Evolutionary conservation across 2,113 vertebrate species (phyloP).

Genomic region (Cyanoramphus novaezelandiae): DNA sequence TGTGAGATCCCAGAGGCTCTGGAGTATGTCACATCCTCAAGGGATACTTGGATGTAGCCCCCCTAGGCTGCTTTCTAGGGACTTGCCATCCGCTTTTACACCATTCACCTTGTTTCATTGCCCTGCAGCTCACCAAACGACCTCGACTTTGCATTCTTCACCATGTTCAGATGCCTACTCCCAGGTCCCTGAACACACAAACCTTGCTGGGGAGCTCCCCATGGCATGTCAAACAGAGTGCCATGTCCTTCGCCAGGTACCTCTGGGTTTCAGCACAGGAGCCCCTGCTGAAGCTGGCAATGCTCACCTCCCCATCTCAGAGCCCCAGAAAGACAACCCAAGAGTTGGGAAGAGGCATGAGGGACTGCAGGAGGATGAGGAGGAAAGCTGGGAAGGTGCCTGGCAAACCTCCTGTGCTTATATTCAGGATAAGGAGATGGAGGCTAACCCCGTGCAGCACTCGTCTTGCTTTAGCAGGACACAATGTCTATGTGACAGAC

Average conservation of each 20-base stretch:
- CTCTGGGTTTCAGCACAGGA: background rate
- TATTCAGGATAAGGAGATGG: background rate
- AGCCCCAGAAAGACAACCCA: background rate
- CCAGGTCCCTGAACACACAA: rapidly evolving
- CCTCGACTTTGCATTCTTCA: background rate
- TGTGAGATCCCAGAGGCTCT: rapidly evolving
- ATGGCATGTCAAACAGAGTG: rapidly evolving
- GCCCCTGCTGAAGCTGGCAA: background rate
- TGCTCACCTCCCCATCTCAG: background rate
- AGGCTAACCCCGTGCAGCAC: background rate
- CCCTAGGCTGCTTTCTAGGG: rapidly evolving
- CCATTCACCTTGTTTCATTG: background rate
- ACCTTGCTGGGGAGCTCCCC: background rate
- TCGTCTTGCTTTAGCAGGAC: background rate
- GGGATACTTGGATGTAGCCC: rapidly evolving
- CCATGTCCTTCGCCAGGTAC: background rate
- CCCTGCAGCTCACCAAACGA: background rate
- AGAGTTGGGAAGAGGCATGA: background rate
- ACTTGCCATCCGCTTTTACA: background rate
- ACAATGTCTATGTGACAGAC: background rate
- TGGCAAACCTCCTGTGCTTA: background rate
- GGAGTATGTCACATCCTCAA: background rate
- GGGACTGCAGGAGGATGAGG: background rate
- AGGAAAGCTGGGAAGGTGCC: background rate
- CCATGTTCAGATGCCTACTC: rapidly evolving